phyloP scores from a whole-genome alignment of 2,113 vertebrate genomes.

The Aegypius monachus region DNA sequence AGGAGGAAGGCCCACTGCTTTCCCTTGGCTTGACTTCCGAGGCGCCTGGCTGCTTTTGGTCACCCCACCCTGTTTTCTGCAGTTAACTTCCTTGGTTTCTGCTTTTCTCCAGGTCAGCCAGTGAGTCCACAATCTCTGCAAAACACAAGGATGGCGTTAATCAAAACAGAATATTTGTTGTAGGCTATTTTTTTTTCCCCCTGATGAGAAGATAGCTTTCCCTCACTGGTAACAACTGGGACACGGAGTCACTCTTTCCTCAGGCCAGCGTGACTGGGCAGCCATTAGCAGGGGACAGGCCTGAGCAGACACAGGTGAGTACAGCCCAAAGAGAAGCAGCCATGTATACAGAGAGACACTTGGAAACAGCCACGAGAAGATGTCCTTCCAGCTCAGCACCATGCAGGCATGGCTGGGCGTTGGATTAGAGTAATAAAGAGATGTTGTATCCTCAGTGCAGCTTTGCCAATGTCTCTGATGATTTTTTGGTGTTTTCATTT shows the following conservation, averaged over 20 bases:
- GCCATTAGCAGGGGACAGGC: not conserved
- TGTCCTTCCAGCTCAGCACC: not conserved
- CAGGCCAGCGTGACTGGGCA: not conserved
- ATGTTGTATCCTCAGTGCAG: not conserved
- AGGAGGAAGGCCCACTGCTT: too few species aligned
- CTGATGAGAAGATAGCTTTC: not conserved
- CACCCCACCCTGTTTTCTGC: fast-evolving
- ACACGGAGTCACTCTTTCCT: fast-evolving
- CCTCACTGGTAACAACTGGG: fast-evolving
- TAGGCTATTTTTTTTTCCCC: not conserved
- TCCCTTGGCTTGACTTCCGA: too few species aligned
- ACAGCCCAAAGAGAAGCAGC: not conserved
- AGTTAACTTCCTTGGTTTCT: not conserved
- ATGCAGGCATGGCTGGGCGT: fast-evolving
- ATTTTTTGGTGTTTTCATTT: fast-evolving
- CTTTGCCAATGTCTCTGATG: not conserved
- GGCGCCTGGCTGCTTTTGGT: fast-evolving
- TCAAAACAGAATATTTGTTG: not conserved
- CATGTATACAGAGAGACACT: fast-evolving
- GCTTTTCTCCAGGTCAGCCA: constrained; percentile 24
- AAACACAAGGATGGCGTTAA: not conserved
- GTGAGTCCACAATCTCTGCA: constrained; percentile 46
- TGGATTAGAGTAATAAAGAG: not conserved
- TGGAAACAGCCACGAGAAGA: not conserved
- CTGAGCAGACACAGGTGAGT: not conserved